Percentiles rank a stretch among this genome's conserved stretches.
Evolutionary conservation across 1,140 invertebrate genomes (phyloP).

Genomic region (Drosophila nebulosa): DNA sequence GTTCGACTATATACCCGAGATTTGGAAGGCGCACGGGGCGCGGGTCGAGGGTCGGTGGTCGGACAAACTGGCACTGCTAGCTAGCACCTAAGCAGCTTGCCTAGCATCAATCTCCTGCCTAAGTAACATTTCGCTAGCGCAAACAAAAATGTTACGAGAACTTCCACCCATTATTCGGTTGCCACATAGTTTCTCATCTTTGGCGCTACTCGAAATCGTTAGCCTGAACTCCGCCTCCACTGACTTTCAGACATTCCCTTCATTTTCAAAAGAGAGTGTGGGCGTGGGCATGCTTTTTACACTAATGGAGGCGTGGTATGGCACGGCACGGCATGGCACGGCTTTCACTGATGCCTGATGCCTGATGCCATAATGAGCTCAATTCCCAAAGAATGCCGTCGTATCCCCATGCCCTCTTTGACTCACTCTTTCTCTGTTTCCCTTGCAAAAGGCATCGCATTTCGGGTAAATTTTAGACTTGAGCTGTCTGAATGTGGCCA

Average conservation of each 20-base stretch:
- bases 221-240: slow-evolving; percentile 27
- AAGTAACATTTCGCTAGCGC: slow-evolving; percentile 65
- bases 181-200: slow-evolving; percentile 59
- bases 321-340: slow-evolving; percentile 1
- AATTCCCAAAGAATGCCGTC: slow-evolving; percentile 75
- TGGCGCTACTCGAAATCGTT: slow-evolving; percentile 65
- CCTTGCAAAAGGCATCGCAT: background rate
- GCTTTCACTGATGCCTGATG: slow-evolving; percentile 17
- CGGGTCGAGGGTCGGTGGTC: background rate
- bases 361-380: slow-evolving; percentile 74
- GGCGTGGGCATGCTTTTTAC: slow-evolving; percentile 66
- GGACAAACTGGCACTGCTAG: slow-evolving; percentile 16
- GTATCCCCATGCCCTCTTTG: background rate
- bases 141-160: slow-evolving; percentile 34
- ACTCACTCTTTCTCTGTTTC: background rate
- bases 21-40: too few species aligned
- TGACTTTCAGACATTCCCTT: slow-evolving; percentile 35
- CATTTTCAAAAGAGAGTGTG: background rate
- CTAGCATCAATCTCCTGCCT: slow-evolving; percentile 61
- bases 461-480: slow-evolving; percentile 25
- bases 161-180: background rate
- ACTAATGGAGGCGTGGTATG: slow-evolving; percentile 70
- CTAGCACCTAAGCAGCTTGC: slow-evolving; percentile 42
- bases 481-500: slow-evolving; percentile 29
- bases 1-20: slow-evolving; percentile 7